Evolutionary conservation across 2,888 invertebrate species (phyloP), one percentile per base, ranked within the genome.

Genomic region (Xestoiulus laeticollis): DNA sequence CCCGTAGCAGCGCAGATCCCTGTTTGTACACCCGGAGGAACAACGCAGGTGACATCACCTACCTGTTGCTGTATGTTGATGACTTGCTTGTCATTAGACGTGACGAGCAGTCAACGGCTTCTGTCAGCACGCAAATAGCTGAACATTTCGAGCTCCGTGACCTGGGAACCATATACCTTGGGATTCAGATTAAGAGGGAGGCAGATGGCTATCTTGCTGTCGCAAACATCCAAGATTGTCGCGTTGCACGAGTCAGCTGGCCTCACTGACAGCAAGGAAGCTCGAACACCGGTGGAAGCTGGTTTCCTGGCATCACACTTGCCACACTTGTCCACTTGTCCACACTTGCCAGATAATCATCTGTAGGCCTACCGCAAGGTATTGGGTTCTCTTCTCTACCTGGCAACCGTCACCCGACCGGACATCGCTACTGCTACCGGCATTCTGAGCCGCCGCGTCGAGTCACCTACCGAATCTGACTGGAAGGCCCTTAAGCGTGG

Each of bases 401-500:
- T 90, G 3, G 89, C 90, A 0, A 59, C 85, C 2, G 32, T 78
- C 10, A 89, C 90, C 1, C 82, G 90, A 8, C 90, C 90, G 12
- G 90, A 90, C 78, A 90, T 90, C 38, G 30, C 89, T 16, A 89
- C 87, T 88, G 88, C 90, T 1, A 89, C 90, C 0, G 87, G 88
- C 44, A 88, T 85, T 12, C 82, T 90, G 6, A 87, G 90, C 1
- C 89, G 90, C 85, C 90, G 89, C 44, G 87, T 88, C 19, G 88
- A 88, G 33, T 88, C 89, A 30, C 89, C 89, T 88, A 85, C 86
- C 14, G 59, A 89, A 44, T 12, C 19, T 2, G 89, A 90, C 87
- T 91, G 91, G 90, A 89, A 87, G 19, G 90, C 90, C 1, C 91
- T 91, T 0, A 91, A 91, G 86, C 88, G 90, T 3, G 90, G 91